phyloP scores from a whole-genome alignment of 2,888 invertebrate species.

The Chalcis sispes region DNA sequence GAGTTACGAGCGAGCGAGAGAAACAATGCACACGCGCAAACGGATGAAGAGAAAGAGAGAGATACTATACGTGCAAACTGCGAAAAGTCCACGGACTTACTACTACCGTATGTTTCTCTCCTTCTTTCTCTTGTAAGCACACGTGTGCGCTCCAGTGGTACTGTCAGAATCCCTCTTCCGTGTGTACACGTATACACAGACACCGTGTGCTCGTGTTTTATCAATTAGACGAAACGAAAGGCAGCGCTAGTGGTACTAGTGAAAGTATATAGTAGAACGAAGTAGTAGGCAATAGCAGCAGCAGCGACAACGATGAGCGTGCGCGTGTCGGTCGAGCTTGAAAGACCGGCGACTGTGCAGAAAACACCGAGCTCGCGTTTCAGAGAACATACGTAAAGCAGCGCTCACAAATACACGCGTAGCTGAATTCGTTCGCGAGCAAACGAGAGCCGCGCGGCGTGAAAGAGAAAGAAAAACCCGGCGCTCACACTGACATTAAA shows the following conservation, averaged over 20 bases:
- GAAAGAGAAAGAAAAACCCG: slow-evolving; percentile 10
- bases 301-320: neutral
- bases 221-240: slow-evolving; percentile 16
- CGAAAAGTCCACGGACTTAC: too few species aligned
- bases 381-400: neutral
- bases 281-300: neutral
- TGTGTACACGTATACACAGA: neutral
- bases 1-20: neutral
- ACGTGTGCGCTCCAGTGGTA: neutral
- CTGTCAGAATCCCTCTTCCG: neutral
- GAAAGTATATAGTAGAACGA: neutral
- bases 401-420: too few species aligned
- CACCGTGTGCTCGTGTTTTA: slow-evolving; percentile 5
- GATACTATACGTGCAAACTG: too few species aligned
- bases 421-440: neutral
- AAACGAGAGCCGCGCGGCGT: too few species aligned
- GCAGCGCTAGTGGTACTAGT: neutral
- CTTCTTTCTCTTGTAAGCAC: neutral
- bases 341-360: slow-evolving; percentile 40
- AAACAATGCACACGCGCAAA: neutral
- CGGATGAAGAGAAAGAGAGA: neutral
- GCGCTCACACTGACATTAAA: slow-evolving; percentile 25
- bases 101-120: neutral
- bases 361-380: too few species aligned
- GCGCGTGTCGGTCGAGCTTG: slow-evolving; percentile 21